phyloP scores from a whole-genome alignment of 2,797 vertebrate species.

The Peromyscus nudipes region DNA sequence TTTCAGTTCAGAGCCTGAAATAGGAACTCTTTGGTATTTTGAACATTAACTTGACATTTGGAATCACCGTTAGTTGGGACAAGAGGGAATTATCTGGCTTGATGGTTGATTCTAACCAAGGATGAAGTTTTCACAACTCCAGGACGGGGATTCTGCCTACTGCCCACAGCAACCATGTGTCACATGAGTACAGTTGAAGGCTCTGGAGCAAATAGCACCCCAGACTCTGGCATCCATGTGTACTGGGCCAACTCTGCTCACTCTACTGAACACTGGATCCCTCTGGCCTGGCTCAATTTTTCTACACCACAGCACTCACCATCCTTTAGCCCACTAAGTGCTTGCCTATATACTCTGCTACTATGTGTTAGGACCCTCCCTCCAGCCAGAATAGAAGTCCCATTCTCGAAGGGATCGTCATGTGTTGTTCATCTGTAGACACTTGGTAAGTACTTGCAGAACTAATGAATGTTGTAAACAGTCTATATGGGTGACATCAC shows the following conservation, averaged over 20 bases:
- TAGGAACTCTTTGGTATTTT: constrained; percentile 44
- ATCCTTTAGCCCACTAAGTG: background rate
- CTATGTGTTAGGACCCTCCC: background rate
- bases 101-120: constrained; percentile 12
- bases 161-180: background rate
- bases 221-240: background rate
- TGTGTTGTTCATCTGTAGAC: background rate
- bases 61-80: background rate
- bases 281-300: background rate
- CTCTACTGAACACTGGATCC: background rate
- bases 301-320: background rate
- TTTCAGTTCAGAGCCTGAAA: background rate
- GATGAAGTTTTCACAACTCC: constrained; percentile 24
- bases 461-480: background rate
- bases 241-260: background rate
- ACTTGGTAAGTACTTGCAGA: background rate
- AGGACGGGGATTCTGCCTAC: background rate
- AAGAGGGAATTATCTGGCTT: background rate
- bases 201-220: background rate
- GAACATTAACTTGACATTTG: background rate
- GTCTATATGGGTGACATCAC: background rate
- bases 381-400: background rate
- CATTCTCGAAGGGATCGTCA: background rate
- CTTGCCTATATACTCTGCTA: background rate
- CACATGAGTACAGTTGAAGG: background rate